Evolutionary conservation across 2,113 vertebrate species (phyloP).

Genomic region (Canis aureus): DNA sequence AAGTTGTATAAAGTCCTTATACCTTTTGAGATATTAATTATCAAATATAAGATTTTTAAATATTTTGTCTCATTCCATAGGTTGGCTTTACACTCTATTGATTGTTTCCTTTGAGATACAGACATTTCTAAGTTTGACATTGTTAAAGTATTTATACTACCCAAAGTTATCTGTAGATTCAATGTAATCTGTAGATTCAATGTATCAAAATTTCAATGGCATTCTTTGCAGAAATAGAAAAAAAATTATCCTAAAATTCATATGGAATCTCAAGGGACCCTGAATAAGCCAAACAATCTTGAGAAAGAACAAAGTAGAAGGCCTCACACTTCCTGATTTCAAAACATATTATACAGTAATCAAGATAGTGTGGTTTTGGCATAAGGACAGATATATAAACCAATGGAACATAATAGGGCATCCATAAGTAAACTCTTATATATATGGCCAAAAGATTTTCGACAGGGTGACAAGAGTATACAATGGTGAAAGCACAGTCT

Average conservation of each 20-base stretch:
- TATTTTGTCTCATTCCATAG: not conserved
- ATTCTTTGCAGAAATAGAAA: not conserved
- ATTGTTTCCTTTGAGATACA: not conserved
- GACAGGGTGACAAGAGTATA: not conserved
- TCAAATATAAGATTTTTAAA: not conserved
- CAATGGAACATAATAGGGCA: not conserved
- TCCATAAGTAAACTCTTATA: not conserved
- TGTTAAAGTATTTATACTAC: not conserved
- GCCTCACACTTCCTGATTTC: not conserved
- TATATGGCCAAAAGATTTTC: not conserved
- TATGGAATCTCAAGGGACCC: not conserved
- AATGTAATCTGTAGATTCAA: not conserved
- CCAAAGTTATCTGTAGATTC: not conserved
- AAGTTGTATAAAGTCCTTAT: not conserved
- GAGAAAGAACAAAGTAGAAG: not conserved
- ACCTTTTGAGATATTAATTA: not conserved
- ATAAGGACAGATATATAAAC: not conserved
- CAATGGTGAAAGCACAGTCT: not conserved
- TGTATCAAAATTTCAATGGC: not conserved
- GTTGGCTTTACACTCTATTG: not conserved
- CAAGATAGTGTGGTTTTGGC: not conserved
- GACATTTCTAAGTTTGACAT: not conserved
- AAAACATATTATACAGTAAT: not conserved
- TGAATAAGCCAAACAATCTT: not conserved
- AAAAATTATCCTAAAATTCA: not conserved